Base-by-base conservation (phyloP, 2,888 invertebrate species). In the Troides helena region DNA sequence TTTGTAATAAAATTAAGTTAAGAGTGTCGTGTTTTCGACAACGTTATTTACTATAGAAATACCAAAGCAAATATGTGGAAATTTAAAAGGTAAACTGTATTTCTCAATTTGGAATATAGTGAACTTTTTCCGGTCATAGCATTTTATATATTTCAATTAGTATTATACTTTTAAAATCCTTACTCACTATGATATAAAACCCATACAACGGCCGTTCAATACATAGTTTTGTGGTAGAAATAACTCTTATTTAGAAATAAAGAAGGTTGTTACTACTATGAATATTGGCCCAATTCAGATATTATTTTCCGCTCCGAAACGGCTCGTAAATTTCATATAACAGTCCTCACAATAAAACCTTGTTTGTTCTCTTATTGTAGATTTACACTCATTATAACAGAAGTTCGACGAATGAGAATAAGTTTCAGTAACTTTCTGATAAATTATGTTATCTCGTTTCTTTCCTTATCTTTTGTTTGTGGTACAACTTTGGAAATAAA, bases 351-450 rank as follows among this genome's bases (percentile, higher is more conserved):
- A 53, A 53, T n/a, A 53, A 53, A 53, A 53, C 21, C n/a, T 61
- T 61, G 61, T 61, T 43, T 61, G 18, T 61, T 61, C 61, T 61
- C 21, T 10, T 61, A 61, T 61, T 61, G 36, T 61, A 39, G 10
- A 36, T 62, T 62, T 50, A 62, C 12, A 43, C 46, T 62, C 62
- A 50, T 43, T 62, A 46, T 46, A 62, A 62, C 23, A 62, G 23
- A 46, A 62, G 36, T 39, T 50, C 62, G 23, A 46, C 23, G 43
- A 62, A 62, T 62, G 21, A 50, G 21, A 62, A 46, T 50, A 50
- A 50, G 62, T 43, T 62, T 46, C 14, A 3, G 25, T 23, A 50
- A 46, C 23, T 23, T 21, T 21, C 23, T 46, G 17, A n/a, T 61
- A 61, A 61, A 21, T 21, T 61, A n/a, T 53, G n/a, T 53, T 53